Conservation (phyloP, 2,888 invertebrate genomes). For the Perizoma affinitatum region DNA sequence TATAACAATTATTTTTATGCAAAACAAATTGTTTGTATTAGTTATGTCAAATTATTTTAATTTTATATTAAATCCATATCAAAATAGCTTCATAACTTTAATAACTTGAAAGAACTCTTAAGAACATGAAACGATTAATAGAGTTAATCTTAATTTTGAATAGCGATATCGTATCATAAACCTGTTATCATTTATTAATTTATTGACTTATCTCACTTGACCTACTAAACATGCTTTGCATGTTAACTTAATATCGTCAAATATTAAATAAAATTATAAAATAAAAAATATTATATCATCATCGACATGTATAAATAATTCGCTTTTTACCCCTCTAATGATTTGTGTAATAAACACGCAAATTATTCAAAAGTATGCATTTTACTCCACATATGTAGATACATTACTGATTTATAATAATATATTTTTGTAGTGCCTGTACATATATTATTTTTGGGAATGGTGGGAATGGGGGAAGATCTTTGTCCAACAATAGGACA, state of each 20-base stretch:
- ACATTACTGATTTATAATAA: not conserved
- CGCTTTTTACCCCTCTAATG: constrained; percentile 17
- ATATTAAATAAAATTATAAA: not conserved
- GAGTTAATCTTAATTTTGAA: too few species aligned
- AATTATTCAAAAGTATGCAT: constrained; percentile 12
- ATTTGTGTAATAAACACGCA: constrained; percentile 7
- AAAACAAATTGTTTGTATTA: too few species aligned
- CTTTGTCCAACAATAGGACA: too few species aligned
- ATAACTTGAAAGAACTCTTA: too few species aligned
- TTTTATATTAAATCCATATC: too few species aligned
- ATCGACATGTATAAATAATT: constrained; percentile 4
- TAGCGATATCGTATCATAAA: too few species aligned
- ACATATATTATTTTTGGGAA: too few species aligned
- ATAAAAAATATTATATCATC: constrained; percentile 22
- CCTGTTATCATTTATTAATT: not conserved
- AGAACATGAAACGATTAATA: too few species aligned
- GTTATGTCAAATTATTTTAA: too few species aligned
- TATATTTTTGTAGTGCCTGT: not conserved
- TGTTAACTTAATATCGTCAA: constrained; percentile 17
- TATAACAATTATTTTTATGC: too few species aligned
- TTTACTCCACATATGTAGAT: not conserved
- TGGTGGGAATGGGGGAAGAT: too few species aligned
- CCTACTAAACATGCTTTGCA: constrained; percentile 23
- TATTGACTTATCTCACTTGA: constrained; percentile 32
- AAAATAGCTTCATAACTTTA: too few species aligned